These are phyloP conservation scores for Thalassarche chlororhynchos DNA, from an alignment of 2,113 vertebrate species.

Conservation along the genomic window DNA sequence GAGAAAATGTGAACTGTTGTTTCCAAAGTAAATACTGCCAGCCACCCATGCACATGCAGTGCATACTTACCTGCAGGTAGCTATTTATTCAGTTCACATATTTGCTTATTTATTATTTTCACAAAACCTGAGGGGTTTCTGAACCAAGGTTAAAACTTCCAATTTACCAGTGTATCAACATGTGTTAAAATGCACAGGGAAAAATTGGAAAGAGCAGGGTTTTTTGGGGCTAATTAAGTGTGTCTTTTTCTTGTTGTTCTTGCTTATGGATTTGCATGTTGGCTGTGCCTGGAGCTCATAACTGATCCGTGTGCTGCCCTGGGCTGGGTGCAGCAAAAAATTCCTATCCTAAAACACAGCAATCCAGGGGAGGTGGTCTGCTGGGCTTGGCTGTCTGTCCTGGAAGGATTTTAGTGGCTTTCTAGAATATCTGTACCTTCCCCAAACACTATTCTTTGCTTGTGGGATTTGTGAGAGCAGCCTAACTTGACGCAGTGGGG, in stretches of 20 bases:
- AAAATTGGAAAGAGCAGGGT: background rate
- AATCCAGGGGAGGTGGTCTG: background rate
- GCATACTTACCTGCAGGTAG: background rate
- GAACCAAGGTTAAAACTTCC: background rate
- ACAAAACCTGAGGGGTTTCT: background rate
- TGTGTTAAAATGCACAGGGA: background rate
- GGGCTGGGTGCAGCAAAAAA: background rate
- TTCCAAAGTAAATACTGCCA: background rate
- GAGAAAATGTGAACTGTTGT: background rate
- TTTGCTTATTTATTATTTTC: background rate
- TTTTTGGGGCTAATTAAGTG: background rate
- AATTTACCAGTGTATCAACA: background rate
- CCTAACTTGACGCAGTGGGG: rapidly evolving
- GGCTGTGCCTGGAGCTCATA: background rate
- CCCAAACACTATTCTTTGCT: rapidly evolving
- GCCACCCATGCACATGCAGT: background rate
- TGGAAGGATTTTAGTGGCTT: background rate
- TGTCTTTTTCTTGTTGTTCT: background rate
- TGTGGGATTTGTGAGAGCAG: background rate
- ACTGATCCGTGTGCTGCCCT: rapidly evolving
- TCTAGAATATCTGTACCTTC: rapidly evolving
- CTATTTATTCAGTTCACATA: background rate
- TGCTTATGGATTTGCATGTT: background rate
- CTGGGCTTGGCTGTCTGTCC: background rate
- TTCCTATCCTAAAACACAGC: background rate